Conservation (phyloP, 1,140 invertebrate species). For the Scaptomyza graminum region DNA sequence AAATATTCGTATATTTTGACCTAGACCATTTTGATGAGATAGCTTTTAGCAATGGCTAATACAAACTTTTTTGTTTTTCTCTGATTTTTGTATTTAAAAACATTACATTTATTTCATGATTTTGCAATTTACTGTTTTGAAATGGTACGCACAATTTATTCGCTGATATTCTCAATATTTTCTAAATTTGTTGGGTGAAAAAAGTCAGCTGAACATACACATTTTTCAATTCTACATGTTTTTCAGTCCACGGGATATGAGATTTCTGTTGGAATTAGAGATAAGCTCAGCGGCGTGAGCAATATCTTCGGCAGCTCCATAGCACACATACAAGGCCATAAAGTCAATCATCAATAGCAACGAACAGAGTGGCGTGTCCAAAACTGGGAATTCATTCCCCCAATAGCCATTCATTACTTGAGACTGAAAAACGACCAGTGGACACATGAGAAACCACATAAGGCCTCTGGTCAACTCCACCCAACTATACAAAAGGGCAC, state of each 20-base stretch:
- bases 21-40: too few relatives aligned
- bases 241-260: not conserved
- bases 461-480: not conserved
- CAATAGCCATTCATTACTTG: conserved; percentile 48
- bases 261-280: not conserved
- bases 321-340: conserved; percentile 30
- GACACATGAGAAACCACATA: conserved; percentile 22
- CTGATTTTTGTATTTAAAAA: too few relatives aligned
- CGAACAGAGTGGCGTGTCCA: conserved; percentile 50
- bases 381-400: not conserved
- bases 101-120: too few relatives aligned
- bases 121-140: too few relatives aligned
- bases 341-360: conserved; percentile 51
- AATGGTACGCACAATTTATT: too few relatives aligned
- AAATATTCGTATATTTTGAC: too few relatives aligned
- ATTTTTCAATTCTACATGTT: not conserved
- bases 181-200: too few relatives aligned
- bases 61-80: too few relatives aligned
- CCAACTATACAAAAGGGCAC: not conserved
- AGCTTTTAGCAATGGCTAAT: too few relatives aligned
- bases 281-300: not conserved
- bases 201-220: too few relatives aligned
- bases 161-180: too few relatives aligned
- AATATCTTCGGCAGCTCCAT: conserved; percentile 10
- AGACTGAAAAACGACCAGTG: conserved; percentile 50